Evolutionary conservation across 2,888 invertebrate genomes (phyloP), one percentile per base, ranked within the genome.

Genomic region (Oeneis ivallda): DNA sequence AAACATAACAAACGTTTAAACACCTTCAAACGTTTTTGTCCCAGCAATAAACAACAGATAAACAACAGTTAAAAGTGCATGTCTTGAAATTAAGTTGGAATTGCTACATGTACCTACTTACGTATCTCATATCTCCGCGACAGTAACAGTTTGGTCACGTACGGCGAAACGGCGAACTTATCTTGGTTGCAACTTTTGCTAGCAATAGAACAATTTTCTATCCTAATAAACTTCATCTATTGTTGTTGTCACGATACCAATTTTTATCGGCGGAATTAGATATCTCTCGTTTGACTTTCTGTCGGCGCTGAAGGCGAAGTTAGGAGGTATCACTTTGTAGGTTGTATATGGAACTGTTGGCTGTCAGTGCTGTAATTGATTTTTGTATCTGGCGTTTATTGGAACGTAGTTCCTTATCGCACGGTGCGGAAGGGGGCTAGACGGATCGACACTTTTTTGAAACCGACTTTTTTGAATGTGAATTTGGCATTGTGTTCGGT

Each of bases 71-170:
- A 61, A 56, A 62, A 66, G 61, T 56, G 65, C 64, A 61, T 54
- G 65, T 59, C 61, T 62, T 34, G 63, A 62, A 66, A 67, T 65
- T 50, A 64, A 70, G 70, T 66, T 70, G 67, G 45, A 70, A 65
- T 65, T 62, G 67, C 63, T 56, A 37, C 57, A 67, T 67, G 62
- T 69, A 41, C 2, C 37, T 53, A 53, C 15, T n/a, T 47, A 47
- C 60, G 65, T 63, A 68, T 67, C 67, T 70, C 61, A 72, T 72
- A 70, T 70, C 66, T 39, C 19, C 41, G 17, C 17, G 10, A 56
- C 56, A 62, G 64, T 57, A 56, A 67, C 71, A 65, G 71, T 75
- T 75, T 62, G 72, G 75, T 75, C 76, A 76, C 75, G 76, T 50
- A 63, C 70, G 71, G 70, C 73, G 74, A 26, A 26, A 26, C 71